Base-by-base conservation (phyloP, 2,113 vertebrate species). In the Cephalopterus ornatus region DNA sequence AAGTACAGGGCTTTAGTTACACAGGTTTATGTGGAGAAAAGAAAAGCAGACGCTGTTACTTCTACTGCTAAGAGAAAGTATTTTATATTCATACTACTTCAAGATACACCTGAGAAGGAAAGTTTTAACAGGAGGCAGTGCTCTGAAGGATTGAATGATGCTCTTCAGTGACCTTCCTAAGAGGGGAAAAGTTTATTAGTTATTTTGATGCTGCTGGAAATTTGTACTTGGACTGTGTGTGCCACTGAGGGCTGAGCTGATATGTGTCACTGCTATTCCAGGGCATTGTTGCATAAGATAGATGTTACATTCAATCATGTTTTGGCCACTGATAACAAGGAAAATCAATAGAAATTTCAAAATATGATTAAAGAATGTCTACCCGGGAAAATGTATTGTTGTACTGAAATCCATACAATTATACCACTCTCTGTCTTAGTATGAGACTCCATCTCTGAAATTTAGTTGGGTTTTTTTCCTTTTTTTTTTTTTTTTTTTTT, bases 381-480 rank as follows among this genome's bases (percentile, higher is more conserved):
- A 28, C 27, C 33, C 47, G 47, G 21, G 28, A 81, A 71, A 67
- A 68, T 9, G 8, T 2, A 55, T 22, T 39, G 12, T 7, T 52
- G 46, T 58, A 19, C 41, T 56, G 32, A 53, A 50, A 50, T 19
- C 27, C 56, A 47, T 8, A 17, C 5, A 18, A 56, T 53, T 59
- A 39, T 10, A 53, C 11, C 8, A 42, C 32, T 62, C 23, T 52
- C 6, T 9, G 1, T 20, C n/a, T 55, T 55, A 71, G 15, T 12
- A 13, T 21, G 56, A 18, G 27, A 15, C 33, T 80, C 28, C 28
- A 5, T 22, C 59, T 80, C 55, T 41, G 18, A 3, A 79, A 85
- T 77, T 24, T 18, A 21, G 15, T 4, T 28, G 27, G 2, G 22
- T 12, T 0, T 2, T 24, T 18, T 59, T 12, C 1, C 10, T 52